These are phyloP conservation scores for Flabesymbios commensalis DNA, from an alignment of 2,888 invertebrate genomes.

Conservation along the genomic window DNA sequence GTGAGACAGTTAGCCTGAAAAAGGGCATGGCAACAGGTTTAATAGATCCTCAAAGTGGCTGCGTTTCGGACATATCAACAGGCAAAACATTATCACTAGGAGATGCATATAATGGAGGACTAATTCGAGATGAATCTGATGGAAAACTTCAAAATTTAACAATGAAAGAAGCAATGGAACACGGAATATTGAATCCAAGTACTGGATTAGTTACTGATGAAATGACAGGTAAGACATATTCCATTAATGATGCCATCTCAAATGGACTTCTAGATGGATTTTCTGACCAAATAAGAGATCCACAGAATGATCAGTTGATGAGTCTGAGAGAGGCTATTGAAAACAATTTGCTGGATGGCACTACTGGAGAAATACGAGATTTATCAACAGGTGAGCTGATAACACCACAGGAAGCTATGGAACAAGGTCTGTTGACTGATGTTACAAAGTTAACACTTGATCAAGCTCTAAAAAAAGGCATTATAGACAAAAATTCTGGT, in stretches of 20 bases:
- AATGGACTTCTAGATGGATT: constrained; percentile 18
- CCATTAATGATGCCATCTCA: constrained; percentile 40
- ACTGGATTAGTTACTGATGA: no score
- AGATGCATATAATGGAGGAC: no score
- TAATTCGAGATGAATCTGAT: no score
- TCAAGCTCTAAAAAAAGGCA: constrained; percentile 41
- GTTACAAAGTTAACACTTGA: constrained; percentile 61
- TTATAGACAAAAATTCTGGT: constrained; percentile 11
- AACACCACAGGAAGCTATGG: constrained; percentile 20
- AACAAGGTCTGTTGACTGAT: constrained; percentile 21
- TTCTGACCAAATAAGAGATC: constrained; percentile 63
- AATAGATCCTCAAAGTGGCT: no score
- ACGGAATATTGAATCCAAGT: no score
- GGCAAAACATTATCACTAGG: no score
- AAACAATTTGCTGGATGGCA: constrained; percentile 61
- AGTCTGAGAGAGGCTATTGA: constrained; percentile 24
- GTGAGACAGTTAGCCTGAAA: constrained; percentile 65
- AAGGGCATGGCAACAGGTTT: no score
- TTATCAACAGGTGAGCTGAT: constrained; percentile 52
- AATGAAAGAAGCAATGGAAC: no score
- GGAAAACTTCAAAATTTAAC: no score
- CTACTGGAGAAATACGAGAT: constrained; percentile 62
- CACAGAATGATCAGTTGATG: constrained; percentile 69
- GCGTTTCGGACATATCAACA: no score
- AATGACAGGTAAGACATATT: no score